These are phyloP conservation scores for Lophius americanus DNA, from an alignment of 2,797 vertebrate genomes.

Conservation along the genomic window DNA sequence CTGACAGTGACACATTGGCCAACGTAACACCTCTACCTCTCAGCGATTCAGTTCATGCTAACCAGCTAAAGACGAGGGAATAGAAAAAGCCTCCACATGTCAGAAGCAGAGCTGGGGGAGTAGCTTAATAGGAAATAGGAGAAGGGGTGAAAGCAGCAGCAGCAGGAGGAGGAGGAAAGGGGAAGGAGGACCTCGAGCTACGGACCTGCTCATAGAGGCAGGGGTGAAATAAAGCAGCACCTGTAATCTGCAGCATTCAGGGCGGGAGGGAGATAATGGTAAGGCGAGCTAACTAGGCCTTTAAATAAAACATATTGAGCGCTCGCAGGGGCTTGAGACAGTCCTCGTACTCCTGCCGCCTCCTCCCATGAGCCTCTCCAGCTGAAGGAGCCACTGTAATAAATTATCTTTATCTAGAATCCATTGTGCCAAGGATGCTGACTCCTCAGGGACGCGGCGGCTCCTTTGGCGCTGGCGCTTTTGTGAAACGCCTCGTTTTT, in stretches of 20 bases:
- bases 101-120: slow-evolving; percentile 8
- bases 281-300: slow-evolving; percentile 61
- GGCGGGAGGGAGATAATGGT: slow-evolving; percentile 50
- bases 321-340: slow-evolving; percentile 31
- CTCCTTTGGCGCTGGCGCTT: slow-evolving; percentile 42
- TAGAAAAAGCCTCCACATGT: slow-evolving; percentile 13
- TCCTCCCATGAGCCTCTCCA: slow-evolving; percentile 43
- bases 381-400: slow-evolving; percentile 57
- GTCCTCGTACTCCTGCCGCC: slow-evolving; percentile 20
- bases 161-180: slow-evolving; percentile 1
- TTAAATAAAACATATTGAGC: slow-evolving; percentile 68
- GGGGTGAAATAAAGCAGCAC: slow-evolving; percentile 45
- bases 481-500: slow-evolving; percentile 40
- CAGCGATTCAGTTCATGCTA: slow-evolving; percentile 17
- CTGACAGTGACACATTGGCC: too few relatives aligned
- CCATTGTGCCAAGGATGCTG: slow-evolving; percentile 61
- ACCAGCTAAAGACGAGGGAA: slow-evolving; percentile 30
- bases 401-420: slow-evolving; percentile 76
- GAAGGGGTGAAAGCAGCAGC: slow-evolving; percentile 18
- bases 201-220: slow-evolving; percentile 32
- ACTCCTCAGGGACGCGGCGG: slow-evolving; percentile 52
- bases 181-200: slow-evolving; percentile 26
- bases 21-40: not conserved
- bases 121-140: slow-evolving; percentile 10
- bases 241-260: slow-evolving; percentile 58